Conservation (phyloP, 2,113 vertebrate genomes). For the Eleginops maclovinus region DNA sequence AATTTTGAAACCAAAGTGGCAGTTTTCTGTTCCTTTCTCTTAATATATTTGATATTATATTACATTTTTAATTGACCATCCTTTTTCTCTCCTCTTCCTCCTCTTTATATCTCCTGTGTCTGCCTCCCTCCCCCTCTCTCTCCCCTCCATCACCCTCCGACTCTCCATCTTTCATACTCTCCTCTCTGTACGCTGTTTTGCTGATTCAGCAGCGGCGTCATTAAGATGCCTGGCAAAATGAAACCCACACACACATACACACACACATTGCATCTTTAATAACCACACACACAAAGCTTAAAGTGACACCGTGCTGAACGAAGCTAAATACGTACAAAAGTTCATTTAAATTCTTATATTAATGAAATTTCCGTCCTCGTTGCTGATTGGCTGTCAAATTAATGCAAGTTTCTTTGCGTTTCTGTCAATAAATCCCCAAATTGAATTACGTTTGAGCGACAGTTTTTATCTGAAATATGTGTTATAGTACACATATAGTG, state of each 20-base stretch:
- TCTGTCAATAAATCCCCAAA: constrained; percentile 20
- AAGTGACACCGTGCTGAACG: no score
- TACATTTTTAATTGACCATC: background rate
- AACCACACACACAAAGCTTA: no score
- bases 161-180: constrained; percentile 64
- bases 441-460: background rate
- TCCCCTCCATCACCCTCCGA: background rate
- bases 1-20: background rate
- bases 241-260: constrained; percentile 34
- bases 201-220: constrained; percentile 73
- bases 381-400: constrained; percentile 38
- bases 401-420: background rate
- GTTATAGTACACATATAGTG: background rate
- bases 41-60: background rate
- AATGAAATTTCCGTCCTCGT: constrained; percentile 33
- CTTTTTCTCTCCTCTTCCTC: background rate
- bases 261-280: no score
- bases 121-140: background rate
- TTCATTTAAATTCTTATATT: constrained; percentile 39
- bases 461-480: background rate
- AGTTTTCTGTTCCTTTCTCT: background rate
- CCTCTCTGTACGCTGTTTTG: constrained; percentile 44
- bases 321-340: no score
- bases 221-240: constrained; percentile 69
- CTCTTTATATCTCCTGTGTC: background rate